These are phyloP conservation scores for Pogonophryne albipinna DNA, from an alignment of 2,797 vertebrate species.

Conservation along the genomic window DNA sequence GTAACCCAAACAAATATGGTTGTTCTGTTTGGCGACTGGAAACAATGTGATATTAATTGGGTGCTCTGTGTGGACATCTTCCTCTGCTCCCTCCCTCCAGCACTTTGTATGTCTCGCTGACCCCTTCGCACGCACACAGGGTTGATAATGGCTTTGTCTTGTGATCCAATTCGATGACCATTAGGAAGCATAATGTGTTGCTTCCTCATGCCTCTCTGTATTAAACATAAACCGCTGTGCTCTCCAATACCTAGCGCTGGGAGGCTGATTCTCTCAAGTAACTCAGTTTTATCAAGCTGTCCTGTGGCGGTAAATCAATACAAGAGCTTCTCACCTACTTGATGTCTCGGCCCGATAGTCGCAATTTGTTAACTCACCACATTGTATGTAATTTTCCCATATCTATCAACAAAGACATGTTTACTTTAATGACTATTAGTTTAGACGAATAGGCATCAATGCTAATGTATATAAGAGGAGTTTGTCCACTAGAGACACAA, in stretches of 20 bases:
- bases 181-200: conserved; percentile 56
- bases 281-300: conserved; percentile 44
- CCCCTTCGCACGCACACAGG: conserved; percentile 13
- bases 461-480: neutral
- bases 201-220: conserved; percentile 22
- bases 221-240: conserved; percentile 50
- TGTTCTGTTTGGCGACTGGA: conserved; percentile 15
- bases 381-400: neutral
- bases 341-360: conserved; percentile 19
- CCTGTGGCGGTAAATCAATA: conserved; percentile 41
- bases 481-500: conserved; percentile 14
- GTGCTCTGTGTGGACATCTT: conserved; percentile 26
- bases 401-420: neutral
- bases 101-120: conserved; percentile 17
- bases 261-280: conserved; percentile 42
- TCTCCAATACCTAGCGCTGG: conserved; percentile 21
- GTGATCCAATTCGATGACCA: conserved; percentile 59
- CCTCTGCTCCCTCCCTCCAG: conserved; percentile 20
- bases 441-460: neutral
- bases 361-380: conserved; percentile 23
- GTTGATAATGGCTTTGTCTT: conserved; percentile 58
- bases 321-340: conserved; percentile 33
- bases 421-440: neutral
- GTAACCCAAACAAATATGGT: conserved; percentile 27
- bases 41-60: conserved; percentile 55